phyloP scores from a whole-genome alignment of 23 tunicate genomes.

The Trididemnum clinides region DNA sequence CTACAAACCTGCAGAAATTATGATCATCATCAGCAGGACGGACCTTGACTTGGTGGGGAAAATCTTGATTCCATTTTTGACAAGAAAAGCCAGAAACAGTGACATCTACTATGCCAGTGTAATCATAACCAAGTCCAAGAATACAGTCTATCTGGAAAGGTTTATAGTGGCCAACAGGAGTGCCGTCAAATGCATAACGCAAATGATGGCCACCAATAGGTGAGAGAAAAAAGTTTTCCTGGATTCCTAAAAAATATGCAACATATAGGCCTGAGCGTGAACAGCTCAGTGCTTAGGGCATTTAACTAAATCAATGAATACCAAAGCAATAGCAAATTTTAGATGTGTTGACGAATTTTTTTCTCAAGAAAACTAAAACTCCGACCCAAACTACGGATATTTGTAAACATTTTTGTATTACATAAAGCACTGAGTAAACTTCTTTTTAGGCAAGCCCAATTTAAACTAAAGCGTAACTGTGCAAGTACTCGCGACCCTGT shows the following conservation, averaged over 20 bases:
- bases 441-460: too few species aligned
- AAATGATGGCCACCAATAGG: slow-evolving; percentile 61
- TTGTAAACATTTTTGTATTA: too few species aligned
- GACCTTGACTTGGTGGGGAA: slow-evolving; percentile 56
- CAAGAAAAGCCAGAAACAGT: slow-evolving; percentile 57
- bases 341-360: too few species aligned
- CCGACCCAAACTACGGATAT: too few species aligned
- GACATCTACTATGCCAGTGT: slow-evolving; percentile 43
- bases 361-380: too few species aligned
- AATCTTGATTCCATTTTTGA: slow-evolving; percentile 47
- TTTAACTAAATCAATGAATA: too few species aligned
- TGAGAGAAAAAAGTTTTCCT: slow-evolving; percentile 40
- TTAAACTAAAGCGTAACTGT: too few species aligned
- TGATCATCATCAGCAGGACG: slow-evolving; percentile 39
- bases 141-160: slow-evolving; percentile 77
- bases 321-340: too few species aligned
- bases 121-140: slow-evolving; percentile 72
- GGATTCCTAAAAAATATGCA: slow-evolving; percentile 46
- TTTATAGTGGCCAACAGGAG: slow-evolving; percentile 62
- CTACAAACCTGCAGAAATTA: slow-evolving; percentile 68
- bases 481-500: too few species aligned
- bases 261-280: too few species aligned
- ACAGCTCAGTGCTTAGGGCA: too few species aligned
- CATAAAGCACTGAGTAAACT: too few species aligned
- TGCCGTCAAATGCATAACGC: slow-evolving; percentile 53